Base-by-base conservation (phyloP, 2,797 vertebrate species). In the Ciconia nigra region DNA sequence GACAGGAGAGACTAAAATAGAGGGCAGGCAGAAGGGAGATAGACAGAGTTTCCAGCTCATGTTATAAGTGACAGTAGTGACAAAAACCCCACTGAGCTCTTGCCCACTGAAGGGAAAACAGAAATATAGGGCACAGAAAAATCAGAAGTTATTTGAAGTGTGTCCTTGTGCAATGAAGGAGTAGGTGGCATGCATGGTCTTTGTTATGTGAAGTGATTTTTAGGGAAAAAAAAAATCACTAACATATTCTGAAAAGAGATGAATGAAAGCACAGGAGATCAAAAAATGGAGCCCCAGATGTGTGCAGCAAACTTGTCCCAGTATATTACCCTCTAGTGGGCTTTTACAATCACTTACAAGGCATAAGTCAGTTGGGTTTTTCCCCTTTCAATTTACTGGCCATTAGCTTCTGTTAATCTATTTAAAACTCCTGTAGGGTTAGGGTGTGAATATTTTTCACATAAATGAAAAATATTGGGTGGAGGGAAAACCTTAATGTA, bases 401-500 rank as follows among this genome's bases (percentile, higher is more conserved):
- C 12, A 21, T 47, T 93, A 46, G 13, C 41, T 67, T 73, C 49
- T 88, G 25, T 65, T 72, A 82, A 59, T 83, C 26, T 11, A 3
- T 54, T 47, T 77, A 41, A 92, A 87, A 66, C 21, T 73, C 11
- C 10, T 74, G 1, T 35, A 54, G 11, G 20, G 13, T 39, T 55
- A 52, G 76, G 3, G 5, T 74, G 24, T 61, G 52, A 67, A 13
- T 78, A 46, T 61, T 88, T 91, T 86, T 83, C n/a, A 81, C 14
- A 12, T 47, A 73, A 72, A 42, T 39, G 3, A 65, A 84, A 46
- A 69, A 19, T 54, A 22, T 2, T 29, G 9, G 15, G 37, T 5
- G 3, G 3, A 5, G 18, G 16, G 28, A 29, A 37, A 26, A 4
- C 26, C 33, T 69, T 1, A 1, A 57, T 10, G 3, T 63, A 35